Percentiles rank a stretch among this genome's conserved stretches.
These are phyloP conservation scores for Andricus quercusramuli DNA, from an alignment of 2,888 invertebrate species.

Conservation along the genomic window DNA sequence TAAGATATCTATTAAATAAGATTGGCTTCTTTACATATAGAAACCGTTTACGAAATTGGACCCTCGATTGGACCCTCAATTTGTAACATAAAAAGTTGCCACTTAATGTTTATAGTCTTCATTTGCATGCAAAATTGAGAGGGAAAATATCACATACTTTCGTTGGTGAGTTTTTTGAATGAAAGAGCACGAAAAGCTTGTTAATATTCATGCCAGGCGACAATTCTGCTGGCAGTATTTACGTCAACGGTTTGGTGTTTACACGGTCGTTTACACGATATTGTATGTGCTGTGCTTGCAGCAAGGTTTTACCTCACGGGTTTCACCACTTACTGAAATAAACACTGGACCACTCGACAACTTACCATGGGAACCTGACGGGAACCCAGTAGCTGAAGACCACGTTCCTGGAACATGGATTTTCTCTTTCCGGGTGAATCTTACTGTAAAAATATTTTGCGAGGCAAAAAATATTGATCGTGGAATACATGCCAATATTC, in stretches of 20 bases:
- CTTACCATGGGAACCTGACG: conserved; percentile 25
- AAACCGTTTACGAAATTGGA: not conserved
- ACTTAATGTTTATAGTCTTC: not conserved
- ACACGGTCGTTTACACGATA: conserved; percentile 34
- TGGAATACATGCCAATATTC: not conserved
- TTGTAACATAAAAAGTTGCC: conserved; percentile 1
- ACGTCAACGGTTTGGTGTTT: conserved; percentile 26
- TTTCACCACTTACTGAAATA: conserved; percentile 35
- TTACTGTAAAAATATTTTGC: not conserved
- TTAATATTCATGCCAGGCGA: conserved; percentile 35
- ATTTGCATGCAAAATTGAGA: conserved; percentile 13
- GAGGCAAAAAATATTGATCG: not conserved
- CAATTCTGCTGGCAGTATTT: conserved; percentile 25
- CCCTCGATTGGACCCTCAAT: not conserved
- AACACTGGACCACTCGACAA: conserved; percentile 14
- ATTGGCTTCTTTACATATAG: not conserved
- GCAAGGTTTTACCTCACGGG: conserved; percentile 19
- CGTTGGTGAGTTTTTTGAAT: conserved; percentile 21
- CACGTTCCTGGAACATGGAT: conserved; percentile 13
- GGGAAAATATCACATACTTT: not conserved
- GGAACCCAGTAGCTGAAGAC: conserved; percentile 14
- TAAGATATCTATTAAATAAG: not conserved
- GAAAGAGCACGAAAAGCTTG: conserved; percentile 5
- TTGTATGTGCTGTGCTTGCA: conserved; percentile 27
- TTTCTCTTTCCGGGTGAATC: not conserved